Conservation (phyloP, 2,797 vertebrate genomes). For the Anolis apletophallus region DNA sequence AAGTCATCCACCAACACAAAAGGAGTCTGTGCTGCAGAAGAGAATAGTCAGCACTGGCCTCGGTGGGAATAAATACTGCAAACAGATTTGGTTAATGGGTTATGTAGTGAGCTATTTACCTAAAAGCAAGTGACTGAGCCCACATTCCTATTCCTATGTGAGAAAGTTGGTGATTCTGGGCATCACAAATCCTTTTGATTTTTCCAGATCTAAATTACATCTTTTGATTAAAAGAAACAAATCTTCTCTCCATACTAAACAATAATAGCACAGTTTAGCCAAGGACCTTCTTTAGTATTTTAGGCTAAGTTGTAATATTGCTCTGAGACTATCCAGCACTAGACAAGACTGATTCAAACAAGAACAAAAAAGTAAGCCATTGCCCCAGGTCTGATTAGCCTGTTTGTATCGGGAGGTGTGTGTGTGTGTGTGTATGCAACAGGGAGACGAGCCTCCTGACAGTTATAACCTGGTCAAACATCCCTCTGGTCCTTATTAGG, state of each 20-base stretch:
- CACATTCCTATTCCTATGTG: background rate
- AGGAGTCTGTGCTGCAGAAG: background rate
- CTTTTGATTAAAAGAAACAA: background rate
- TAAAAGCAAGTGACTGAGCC: background rate
- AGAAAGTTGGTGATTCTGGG: background rate
- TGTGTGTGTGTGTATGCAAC: background rate
- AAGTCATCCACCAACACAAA: background rate
- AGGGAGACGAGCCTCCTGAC: constrained; percentile 8
- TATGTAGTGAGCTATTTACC: background rate
- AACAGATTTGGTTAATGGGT: background rate
- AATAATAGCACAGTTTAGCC: background rate
- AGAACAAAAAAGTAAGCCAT: background rate
- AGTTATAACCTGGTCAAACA: constrained; percentile 28
- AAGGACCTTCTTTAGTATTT: background rate
- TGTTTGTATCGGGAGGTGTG: background rate
- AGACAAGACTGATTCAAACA: background rate
- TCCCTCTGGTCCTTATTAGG: constrained; percentile 34
- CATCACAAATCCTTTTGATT: background rate
- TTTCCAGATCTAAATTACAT: background rate
- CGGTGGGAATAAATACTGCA: background rate
- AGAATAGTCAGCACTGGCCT: background rate
- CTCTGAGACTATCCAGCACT: background rate
- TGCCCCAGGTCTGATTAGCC: background rate
- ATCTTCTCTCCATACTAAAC: background rate
- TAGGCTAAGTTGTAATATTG: background rate